Evolutionary conservation across 2,797 vertebrate genomes (phyloP).

Genomic region (Emydoidea blandingii): DNA sequence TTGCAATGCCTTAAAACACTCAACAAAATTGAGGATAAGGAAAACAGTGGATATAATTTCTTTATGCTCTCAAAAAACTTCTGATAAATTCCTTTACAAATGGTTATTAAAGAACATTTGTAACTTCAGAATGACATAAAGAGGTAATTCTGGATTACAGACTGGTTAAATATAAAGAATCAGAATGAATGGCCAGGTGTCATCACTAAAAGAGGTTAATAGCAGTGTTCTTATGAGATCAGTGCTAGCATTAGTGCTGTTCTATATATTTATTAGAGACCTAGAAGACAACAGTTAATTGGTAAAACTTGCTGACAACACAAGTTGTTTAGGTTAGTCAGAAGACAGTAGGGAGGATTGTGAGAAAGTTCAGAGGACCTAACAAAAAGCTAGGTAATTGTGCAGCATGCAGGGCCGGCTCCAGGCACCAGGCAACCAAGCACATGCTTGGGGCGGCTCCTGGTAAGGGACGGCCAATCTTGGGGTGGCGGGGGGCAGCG

Average conservation of each 20-base stretch:
- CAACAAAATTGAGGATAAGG: neutral
- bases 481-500: too few species aligned
- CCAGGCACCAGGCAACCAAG: too few species aligned
- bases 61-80: neutral
- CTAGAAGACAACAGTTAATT: neutral
- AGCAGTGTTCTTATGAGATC: neutral
- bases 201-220: neutral
- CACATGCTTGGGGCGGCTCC: too few species aligned
- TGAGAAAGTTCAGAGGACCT: neutral
- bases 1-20: neutral
- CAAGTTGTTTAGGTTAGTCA: neutral
- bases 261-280: neutral
- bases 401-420: too few species aligned
- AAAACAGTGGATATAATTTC: neutral
- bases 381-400: neutral
- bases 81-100: neutral
- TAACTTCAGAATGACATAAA: neutral
- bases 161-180: neutral
- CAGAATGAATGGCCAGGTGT: neutral
- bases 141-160: neutral
- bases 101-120: neutral
- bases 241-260: neutral
- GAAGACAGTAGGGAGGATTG: neutral
- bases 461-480: too few species aligned
- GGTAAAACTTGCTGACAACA: neutral